Evolutionary conservation across 1,140 invertebrate genomes (phyloP).

Genomic region (Lepidurus arcticus): DNA sequence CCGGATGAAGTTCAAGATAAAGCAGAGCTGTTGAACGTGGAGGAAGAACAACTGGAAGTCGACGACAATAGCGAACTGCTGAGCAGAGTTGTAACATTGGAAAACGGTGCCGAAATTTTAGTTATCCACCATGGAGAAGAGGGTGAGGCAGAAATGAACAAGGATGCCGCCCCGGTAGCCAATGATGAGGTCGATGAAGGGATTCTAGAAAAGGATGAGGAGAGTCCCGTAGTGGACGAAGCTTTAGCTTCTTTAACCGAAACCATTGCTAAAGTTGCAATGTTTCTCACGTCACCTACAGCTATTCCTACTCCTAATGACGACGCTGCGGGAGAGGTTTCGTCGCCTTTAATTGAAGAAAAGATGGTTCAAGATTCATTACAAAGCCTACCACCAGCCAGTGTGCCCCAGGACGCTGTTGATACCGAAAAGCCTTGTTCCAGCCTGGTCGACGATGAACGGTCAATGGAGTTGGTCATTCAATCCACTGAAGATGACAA

Average conservation of each 20-base stretch:
- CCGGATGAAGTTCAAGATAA: background rate
- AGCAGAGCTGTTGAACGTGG: background rate
- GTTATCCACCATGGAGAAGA: background rate
- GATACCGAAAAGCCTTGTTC: background rate
- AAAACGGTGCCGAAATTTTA: background rate
- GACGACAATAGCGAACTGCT: background rate
- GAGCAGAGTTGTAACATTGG: background rate
- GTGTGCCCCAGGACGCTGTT: background rate
- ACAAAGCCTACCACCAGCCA: background rate
- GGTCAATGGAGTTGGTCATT: background rate
- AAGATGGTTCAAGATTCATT: background rate
- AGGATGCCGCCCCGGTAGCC: background rate
- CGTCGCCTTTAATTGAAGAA: background rate
- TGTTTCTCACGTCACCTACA: conserved; percentile 29
- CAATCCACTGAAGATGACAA: background rate
- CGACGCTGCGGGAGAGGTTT: background rate
- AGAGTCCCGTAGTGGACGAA: conserved; percentile 17
- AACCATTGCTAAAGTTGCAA: conserved; percentile 30
- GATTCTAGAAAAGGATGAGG: background rate
- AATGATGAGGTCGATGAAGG: background rate
- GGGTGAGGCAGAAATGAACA: background rate
- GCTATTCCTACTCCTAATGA: background rate
- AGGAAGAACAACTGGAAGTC: background rate
- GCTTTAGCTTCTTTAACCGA: conserved; percentile 30
- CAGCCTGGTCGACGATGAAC: background rate